Base-by-base conservation (phyloP, 2,113 vertebrate genomes). In the Oriolus oriolus region DNA sequence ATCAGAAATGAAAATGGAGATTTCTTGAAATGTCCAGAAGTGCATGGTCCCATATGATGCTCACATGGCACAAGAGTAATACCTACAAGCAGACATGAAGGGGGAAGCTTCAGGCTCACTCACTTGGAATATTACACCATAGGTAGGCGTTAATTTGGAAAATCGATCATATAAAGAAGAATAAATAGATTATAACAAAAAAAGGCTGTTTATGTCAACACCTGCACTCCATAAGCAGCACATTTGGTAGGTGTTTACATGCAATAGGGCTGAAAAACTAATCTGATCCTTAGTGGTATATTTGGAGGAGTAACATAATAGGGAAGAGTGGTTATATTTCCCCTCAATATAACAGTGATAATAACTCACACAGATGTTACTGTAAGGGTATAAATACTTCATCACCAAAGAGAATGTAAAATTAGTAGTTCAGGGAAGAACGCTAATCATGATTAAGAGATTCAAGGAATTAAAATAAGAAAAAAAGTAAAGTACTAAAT, bases 11-110 rank as follows among this genome's bases (percentile, higher is more conserved):
- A 68, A 79, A 84, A 33, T 5, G 4, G 68, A 91, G 53, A 31
- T 71, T 20, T 22, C 17, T 73, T 35, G 24, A 87, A 85, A 83
- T n/a, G 4, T 13, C 10, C 31, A 18, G 42, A 59, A 76, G 5
- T 7, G 7, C 8, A 7, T 4, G 10, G 18, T 13, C 23, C 20
- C 30, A 2, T 23, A 33, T 69, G 28, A 41, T 26, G 17, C 4
- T 73, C 10, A 14, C 6, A 13, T 31, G 26, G 26, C n/a, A 27
- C 8, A 47, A 33, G 2, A 18, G 7, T 54, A 75, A 54, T 10
- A 6, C 7, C 20, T 50, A 8, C 17, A 59, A 76, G 35, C 13
- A 50, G 16, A 50, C 17, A 13, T 0, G 1, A 73, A 18, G 5
- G 4, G 19, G 24, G 61, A 56, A 49, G 16, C 18, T 49, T 61